Base-by-base conservation (phyloP, 2,797 vertebrate genomes). In the Lates japonicus region DNA sequence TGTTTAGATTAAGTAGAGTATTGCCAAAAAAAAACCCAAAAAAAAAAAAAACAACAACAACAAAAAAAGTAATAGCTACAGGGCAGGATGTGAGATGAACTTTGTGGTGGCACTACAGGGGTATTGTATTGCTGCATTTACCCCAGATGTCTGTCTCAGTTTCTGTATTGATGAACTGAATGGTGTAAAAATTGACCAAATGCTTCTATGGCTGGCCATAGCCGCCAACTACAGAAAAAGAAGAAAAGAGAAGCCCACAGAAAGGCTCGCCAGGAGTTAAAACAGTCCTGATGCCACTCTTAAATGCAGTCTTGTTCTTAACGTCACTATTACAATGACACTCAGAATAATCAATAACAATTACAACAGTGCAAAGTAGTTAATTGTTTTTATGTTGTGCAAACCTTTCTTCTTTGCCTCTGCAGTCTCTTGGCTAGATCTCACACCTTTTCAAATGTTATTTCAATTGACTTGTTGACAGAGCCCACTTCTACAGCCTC, bases 311-410 rank as follows among this genome's bases (percentile, higher is more conserved):
- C n/a, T 71, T 55, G 39, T 75, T 61, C 44, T 75, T 58, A 37
- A 49, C 42, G 57, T 80, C 16, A 54, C 55, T 37, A 59, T 60
- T 22, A 31, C 22, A 74, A 48, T 37, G 41, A 60, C 54, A 22
- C 51, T 54, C 5, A 10, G 29, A 52, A 77, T 48, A 76, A 81
- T 80, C 64, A 61, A 84, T 76, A 74, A 69, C 42, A 76, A 79
- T 85, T 81, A 76, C 33, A 78, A 63, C 25, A 61, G 59, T 58
- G 37, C 31, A 68, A 79, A 67, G 14, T 1, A 41, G 58, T 80
- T 66, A 42, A 69, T 76, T 68, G 62, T 71, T 76, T 72, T 86
- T 64, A 59, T 41, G 61, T 44, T 25, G 33, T 25, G n/a, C 33
- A 66, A 67, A 54, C 19, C 46, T 44, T 70, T 69, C 3, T 2